These are phyloP conservation scores for Drosophila repleta DNA, from an alignment of 1,140 invertebrate species.

Conservation along the genomic window DNA sequence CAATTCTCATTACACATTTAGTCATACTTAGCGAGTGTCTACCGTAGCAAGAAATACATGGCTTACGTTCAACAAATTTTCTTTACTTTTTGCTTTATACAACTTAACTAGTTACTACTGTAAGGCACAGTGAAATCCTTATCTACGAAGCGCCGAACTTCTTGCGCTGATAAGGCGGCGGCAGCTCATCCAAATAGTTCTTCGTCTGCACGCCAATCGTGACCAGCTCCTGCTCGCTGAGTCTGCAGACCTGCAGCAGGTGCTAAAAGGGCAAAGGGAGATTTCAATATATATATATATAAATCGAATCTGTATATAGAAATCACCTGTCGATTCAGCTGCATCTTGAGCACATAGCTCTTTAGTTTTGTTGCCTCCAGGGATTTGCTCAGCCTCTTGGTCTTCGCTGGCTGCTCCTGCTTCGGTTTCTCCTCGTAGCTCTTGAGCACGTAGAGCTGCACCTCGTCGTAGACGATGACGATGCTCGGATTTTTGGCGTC, in stretches of 20 bases:
- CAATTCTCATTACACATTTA: too few species aligned
- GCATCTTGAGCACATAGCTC: slow-evolving; percentile 11
- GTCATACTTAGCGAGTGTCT: too few species aligned
- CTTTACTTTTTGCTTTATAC: slow-evolving; percentile 28
- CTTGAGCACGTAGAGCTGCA: slow-evolving; percentile 86
- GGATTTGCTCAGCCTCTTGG: slow-evolving; percentile 21
- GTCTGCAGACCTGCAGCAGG: slow-evolving; percentile 86
- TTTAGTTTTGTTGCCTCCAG: neutral
- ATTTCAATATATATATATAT: neutral
- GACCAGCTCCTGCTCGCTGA: slow-evolving; percentile 87
- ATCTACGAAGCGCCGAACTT: slow-evolving; percentile 85
- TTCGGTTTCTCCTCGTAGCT: slow-evolving; percentile 14
- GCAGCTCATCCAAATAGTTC: slow-evolving; percentile 86
- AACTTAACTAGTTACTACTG: slow-evolving; percentile 55
- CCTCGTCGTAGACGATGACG: slow-evolving; percentile 88
- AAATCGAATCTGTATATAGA: neutral
- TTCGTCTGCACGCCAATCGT: slow-evolving; percentile 88
- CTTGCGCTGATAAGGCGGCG: slow-evolving; percentile 87
- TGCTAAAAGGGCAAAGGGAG: slow-evolving; percentile 85
- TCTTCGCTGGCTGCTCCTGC: slow-evolving; percentile 10
- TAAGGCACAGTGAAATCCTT: slow-evolving; percentile 14
- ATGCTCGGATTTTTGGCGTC: slow-evolving; percentile 86
- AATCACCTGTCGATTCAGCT: slow-evolving; percentile 30
- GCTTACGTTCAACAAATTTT: slow-evolving; percentile 29
- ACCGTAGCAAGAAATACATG: neutral